These are phyloP conservation scores for Thelaira solivaga DNA, from an alignment of 2,888 invertebrate genomes.

Conservation along the genomic window DNA sequence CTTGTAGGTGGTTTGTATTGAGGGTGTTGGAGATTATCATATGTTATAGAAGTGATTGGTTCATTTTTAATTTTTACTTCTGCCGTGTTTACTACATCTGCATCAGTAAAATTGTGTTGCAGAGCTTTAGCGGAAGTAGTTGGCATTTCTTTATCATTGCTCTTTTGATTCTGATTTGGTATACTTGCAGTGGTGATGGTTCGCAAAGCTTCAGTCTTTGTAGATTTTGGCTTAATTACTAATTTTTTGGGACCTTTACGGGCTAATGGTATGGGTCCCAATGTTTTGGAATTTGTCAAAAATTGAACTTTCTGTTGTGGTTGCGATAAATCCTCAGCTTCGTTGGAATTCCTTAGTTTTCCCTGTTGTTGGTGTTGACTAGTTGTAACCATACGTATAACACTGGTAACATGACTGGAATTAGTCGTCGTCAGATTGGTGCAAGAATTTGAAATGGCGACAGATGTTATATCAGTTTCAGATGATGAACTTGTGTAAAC, in stretches of 20 bases:
- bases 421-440: conserved; percentile 49
- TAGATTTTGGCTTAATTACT: conserved; percentile 75
- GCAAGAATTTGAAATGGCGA: conserved; percentile 30
- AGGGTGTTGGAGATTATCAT: conserved; percentile 32
- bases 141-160: conserved; percentile 60
- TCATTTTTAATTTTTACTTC: conserved; percentile 69
- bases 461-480: conserved; percentile 26
- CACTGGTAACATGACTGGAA: conserved; percentile 73
- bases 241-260: conserved; percentile 65
- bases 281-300: conserved; percentile 11
- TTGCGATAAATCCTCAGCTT: conserved; percentile 68
- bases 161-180: conserved; percentile 30
- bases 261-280: conserved; percentile 67
- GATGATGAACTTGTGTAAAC: conserved; percentile 23
- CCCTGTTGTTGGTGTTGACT: conserved; percentile 62
- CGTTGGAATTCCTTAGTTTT: conserved; percentile 40
- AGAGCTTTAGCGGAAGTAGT: conserved; percentile 61
- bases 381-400: conserved; percentile 75
- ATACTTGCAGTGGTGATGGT: conserved; percentile 29
- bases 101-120: no score
- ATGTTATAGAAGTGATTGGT: conserved; percentile 53
- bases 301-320: conserved; percentile 23
- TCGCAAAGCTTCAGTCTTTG: conserved; percentile 62
- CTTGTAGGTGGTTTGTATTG: conserved; percentile 46
- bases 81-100: conserved; percentile 33